Conservation (phyloP, 1,140 invertebrate genomes). For the Sycophaga agraensis region DNA sequence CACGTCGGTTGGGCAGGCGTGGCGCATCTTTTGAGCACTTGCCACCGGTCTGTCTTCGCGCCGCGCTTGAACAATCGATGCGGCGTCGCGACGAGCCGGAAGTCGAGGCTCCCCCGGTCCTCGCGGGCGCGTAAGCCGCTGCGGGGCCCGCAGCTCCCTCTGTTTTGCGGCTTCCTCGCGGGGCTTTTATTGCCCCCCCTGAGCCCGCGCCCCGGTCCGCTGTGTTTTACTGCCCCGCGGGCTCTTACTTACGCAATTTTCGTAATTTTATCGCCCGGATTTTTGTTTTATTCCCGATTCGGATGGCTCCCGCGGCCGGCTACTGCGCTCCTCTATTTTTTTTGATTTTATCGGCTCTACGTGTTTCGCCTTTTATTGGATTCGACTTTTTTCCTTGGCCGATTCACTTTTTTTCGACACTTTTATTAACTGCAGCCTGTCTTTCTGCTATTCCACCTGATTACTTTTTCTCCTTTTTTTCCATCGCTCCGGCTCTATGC, state of each 20-base stretch:
- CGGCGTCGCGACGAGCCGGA: constrained; percentile 4
- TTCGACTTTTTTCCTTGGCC: too few relatives aligned
- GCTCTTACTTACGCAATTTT: constrained; percentile 24
- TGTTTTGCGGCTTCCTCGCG: constrained; percentile 5
- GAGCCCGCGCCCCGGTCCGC: background rate
- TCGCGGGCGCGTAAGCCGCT: background rate
- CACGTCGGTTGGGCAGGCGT: too few relatives aligned
- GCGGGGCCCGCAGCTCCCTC: background rate
- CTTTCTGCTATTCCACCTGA: too few relatives aligned
- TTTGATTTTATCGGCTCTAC: background rate
- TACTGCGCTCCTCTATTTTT: too few relatives aligned
- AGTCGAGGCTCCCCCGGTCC: background rate
- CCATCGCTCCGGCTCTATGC: too few relatives aligned
- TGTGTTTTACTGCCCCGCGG: constrained; percentile 19
- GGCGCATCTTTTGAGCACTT: too few relatives aligned
- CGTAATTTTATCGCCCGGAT: constrained; percentile 26
- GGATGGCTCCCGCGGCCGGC: too few relatives aligned
- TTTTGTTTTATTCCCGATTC: constrained; percentile 9
- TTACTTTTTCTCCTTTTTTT: too few relatives aligned
- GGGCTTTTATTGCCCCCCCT: constrained; percentile 17
- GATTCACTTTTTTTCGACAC: too few relatives aligned
- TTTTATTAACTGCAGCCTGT: too few relatives aligned
- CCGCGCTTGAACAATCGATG: constrained; percentile 39
- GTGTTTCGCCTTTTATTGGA: background rate
- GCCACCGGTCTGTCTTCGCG: too few relatives aligned